Percentiles rank a stretch among this genome's conserved stretches.
Conservation (phyloP, 2,113 vertebrate species). For the Indri indri region DNA sequence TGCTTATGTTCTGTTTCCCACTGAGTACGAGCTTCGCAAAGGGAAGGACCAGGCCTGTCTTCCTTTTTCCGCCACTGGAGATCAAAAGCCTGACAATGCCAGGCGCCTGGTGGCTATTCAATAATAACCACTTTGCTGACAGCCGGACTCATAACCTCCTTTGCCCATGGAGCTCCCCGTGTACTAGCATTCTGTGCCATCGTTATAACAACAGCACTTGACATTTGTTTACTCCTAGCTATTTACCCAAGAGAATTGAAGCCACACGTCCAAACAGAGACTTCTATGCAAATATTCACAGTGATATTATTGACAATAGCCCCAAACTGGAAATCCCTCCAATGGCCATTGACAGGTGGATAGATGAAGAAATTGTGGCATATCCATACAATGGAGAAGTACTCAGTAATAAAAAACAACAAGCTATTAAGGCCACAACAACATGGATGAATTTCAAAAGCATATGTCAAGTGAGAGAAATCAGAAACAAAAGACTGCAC, state of each 20-base stretch:
- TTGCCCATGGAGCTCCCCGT: background rate
- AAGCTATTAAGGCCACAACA: background rate
- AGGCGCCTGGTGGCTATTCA: background rate
- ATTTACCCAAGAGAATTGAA: background rate
- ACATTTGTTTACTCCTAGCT: background rate
- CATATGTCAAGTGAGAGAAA: background rate
- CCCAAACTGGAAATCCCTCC: background rate
- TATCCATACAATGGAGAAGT: background rate
- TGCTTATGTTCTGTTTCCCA: background rate
- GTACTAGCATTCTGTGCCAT: background rate
- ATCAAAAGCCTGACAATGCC: background rate
- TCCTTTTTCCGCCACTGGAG: background rate
- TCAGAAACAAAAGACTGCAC: background rate
- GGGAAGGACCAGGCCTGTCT: no score
- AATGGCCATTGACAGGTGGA: background rate
- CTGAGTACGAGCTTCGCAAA: background rate
- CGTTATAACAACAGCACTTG: background rate
- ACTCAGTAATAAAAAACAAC: background rate
- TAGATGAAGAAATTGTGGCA: background rate
- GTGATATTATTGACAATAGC: background rate
- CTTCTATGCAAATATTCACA: background rate
- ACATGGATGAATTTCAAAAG: background rate
- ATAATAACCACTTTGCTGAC: background rate
- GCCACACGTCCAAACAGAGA: background rate
- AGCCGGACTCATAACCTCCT: background rate